Conservation (phyloP, 2,113 vertebrate species). For the Saimiri boliviensis region DNA sequence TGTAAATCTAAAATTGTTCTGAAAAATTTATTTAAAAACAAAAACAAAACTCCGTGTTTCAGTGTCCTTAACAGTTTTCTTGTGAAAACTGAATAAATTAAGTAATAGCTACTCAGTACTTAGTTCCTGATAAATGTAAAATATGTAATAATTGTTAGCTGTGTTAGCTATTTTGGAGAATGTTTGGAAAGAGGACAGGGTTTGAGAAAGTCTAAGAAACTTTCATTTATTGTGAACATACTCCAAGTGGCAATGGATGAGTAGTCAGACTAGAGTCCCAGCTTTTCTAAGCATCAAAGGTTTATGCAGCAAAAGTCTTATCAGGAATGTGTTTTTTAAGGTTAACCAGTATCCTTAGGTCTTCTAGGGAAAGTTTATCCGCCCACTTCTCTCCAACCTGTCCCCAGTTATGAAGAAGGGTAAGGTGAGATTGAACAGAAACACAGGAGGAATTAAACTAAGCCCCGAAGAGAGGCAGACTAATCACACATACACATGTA, state of each 20-base stretch:
- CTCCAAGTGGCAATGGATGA: not conserved
- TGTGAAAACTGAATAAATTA: not conserved
- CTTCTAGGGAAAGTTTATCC: not conserved
- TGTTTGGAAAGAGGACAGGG: not conserved
- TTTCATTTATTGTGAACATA: not conserved
- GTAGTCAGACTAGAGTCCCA: not conserved
- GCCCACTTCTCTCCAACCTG: not conserved
- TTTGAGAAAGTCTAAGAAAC: not conserved
- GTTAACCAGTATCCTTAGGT: not conserved
- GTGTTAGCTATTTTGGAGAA: not conserved
- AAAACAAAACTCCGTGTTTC: not conserved
- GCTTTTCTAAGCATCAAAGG: not conserved
- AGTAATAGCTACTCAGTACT: not conserved
- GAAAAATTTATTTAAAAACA: not conserved
- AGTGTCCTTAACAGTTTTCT: not conserved
- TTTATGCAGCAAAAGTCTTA: not conserved
- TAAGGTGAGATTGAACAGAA: not conserved
- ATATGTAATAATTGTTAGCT: not conserved
- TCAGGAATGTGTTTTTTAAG: not conserved
- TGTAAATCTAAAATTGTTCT: not conserved
- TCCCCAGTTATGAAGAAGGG: not conserved
- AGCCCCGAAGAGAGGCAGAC: not conserved
- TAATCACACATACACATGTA: not conserved
- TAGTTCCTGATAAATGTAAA: not conserved
- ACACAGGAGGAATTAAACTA: not conserved